Evolutionary conservation across 64 coral and sea anemone species (phyloP), one percentile per base, ranked within the genome.

Genomic region (Trachythela sp.): DNA sequence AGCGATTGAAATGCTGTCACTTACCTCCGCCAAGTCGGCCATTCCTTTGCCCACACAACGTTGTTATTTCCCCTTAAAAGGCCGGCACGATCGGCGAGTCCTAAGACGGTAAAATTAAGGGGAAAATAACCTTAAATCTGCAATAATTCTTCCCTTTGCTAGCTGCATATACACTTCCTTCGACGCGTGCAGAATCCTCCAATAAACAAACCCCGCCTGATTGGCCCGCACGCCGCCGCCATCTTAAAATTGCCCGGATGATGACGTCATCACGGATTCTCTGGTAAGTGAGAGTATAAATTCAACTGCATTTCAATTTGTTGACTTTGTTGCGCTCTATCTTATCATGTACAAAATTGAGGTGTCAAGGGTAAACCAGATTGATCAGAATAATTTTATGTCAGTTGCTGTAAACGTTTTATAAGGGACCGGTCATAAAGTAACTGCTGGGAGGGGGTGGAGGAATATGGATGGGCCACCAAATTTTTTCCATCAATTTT

Each of bases 231-330:
- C 70, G 85, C 90, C 88, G 89, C 93, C 96, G 96, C 96, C 96
- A 99, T 99, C 87, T 99, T 99, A 91, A 93, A 94, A 93, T 84
- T 91, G 75, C 96, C 96, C 96, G 96, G 96, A 99, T 99, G 96
- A 35, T 35, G 75, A 80, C 56, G 56, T 26, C 56, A 64, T 64
- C 17, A 27, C 4, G 0, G 26, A 20, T n/a, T n/a, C n/a, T n/a
- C n/a, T n/a, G n/a, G n/a, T n/a, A n/a, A n/a, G n/a, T n/a, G n/a
- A n/a, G n/a, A n/a, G n/a, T n/a, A n/a, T n/a, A n/a, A n/a, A n/a
- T n/a, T n/a, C n/a, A n/a, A n/a, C n/a, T n/a, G n/a, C n/a, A n/a
- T n/a, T n/a, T n/a, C n/a, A n/a, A n/a, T n/a, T n/a, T n/a, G n/a
- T n/a, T n/a, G n/a, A n/a, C n/a, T n/a, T n/a, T n/a, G n/a, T n/a